Evolutionary conservation across 1,140 invertebrate species (phyloP).

Genomic region (Caenorhabditis tropicalis): DNA sequence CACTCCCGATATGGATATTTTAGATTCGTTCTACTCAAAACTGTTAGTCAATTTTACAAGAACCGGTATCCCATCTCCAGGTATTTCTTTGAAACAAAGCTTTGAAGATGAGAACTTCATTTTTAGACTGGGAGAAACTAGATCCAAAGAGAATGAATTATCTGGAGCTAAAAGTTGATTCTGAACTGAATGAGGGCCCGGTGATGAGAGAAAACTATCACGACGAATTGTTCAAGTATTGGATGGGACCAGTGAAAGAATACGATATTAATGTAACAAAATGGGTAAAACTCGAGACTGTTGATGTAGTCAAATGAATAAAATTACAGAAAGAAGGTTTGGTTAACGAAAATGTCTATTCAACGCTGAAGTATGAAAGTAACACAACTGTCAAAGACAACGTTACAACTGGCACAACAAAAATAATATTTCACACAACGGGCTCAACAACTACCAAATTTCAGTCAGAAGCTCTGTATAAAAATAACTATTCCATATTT

Average conservation of each 20-base stretch:
- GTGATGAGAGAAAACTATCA: not conserved
- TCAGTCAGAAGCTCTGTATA: no score
- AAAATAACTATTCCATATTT: not conserved
- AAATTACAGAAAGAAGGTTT: no score
- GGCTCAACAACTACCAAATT: no score
- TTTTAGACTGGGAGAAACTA: not conserved
- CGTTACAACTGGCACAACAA: not conserved
- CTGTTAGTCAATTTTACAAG: not conserved
- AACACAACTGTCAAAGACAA: no score
- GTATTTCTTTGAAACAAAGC: no score
- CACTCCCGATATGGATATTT: not conserved
- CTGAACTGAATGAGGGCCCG: not conserved
- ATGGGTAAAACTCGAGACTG: not conserved
- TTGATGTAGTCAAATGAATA: no score
- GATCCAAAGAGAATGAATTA: conserved; percentile 1
- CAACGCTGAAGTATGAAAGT: no score
- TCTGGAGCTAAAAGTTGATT: conserved; percentile 7
- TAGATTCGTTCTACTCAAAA: not conserved
- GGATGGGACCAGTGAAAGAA: not conserved
- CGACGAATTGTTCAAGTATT: not conserved
- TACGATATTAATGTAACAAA: not conserved
- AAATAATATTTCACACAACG: not conserved
- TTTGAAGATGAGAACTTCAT: no score
- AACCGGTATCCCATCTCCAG: not conserved
- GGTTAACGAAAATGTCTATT: no score